Evolutionary conservation across 2,113 vertebrate genomes (phyloP).

Genomic region (Malurus alboscapulatus): DNA sequence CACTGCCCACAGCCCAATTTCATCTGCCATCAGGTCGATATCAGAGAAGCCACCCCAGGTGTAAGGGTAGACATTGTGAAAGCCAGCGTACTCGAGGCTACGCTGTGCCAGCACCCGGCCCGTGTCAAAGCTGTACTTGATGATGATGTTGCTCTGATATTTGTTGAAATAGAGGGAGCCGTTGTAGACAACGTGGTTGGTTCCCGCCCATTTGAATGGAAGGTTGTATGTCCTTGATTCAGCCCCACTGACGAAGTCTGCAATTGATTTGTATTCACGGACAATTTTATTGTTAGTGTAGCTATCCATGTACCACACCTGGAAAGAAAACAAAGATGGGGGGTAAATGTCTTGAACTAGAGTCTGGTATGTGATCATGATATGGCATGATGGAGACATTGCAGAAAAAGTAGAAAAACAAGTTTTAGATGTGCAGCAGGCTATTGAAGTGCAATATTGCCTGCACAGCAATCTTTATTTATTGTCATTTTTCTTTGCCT

Average conservation of each 20-base stretch:
- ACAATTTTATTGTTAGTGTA: constrained; percentile 99
- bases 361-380: neutral
- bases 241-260: constrained; percentile 89
- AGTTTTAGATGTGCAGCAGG: neutral
- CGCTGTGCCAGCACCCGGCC: constrained; percentile 90
- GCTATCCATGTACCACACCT: constrained; percentile 99
- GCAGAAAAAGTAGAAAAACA: neutral
- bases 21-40: constrained; percentile 97
- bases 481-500: neutral
- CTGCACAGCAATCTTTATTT: neutral
- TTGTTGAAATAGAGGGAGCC: constrained; percentile 98
- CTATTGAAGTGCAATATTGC: neutral
- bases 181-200: constrained; percentile 96
- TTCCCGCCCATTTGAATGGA: constrained; percentile 98
- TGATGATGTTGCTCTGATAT: constrained; percentile 97
- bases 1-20: constrained; percentile 94
- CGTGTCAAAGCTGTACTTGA: constrained; percentile 94
- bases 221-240: constrained; percentile 96
- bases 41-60: constrained; percentile 98
- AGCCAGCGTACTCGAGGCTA: constrained; percentile 93
- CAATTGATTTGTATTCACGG: constrained; percentile 90
- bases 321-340: constrained; percentile 4
- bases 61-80: constrained; percentile 97
- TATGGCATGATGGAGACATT: neutral
- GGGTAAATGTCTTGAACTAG: neutral